Evolutionary conservation across 2,888 invertebrate genomes (phyloP).

Genomic region (Drosophila acutilabella): DNA sequence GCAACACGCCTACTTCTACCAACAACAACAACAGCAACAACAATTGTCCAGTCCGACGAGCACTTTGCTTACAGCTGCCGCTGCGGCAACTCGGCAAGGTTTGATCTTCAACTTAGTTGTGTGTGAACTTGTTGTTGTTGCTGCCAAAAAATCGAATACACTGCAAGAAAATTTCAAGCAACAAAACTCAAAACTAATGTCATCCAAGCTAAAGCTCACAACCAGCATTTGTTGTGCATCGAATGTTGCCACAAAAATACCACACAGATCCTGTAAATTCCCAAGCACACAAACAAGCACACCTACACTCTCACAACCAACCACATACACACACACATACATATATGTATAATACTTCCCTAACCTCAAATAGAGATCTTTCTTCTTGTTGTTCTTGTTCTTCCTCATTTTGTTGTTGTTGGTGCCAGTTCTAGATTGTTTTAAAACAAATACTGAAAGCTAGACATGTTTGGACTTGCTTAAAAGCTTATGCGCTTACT

Average conservation of each 20-base stretch:
- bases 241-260: conserved; percentile 13
- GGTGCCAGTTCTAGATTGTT: conserved; percentile 52
- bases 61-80: conserved; percentile 83
- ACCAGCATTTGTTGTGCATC: conserved; percentile 46
- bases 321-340: conserved; percentile 24
- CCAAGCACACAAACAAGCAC: conserved; percentile 14
- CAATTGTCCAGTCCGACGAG: conserved; percentile 64
- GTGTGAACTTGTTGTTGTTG: conserved; percentile 54
- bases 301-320: conserved; percentile 5
- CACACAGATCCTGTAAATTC: conserved; percentile 7
- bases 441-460: conserved; percentile 80
- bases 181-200: conserved; percentile 39
- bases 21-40: conserved; percentile 49
- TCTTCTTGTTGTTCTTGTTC: conserved; percentile 34
- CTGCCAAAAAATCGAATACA: conserved; percentile 43
- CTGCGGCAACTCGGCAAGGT: conserved; percentile 86
- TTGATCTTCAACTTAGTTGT: conserved; percentile 75
- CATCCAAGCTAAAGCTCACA: conserved; percentile 59
- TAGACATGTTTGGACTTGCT: conserved; percentile 74
- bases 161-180: conserved; percentile 31
- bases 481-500: conserved; percentile 55
- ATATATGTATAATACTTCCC: conserved; percentile 32
- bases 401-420: conserved; percentile 49
- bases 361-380: conserved; percentile 41
- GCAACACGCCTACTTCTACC: conserved; percentile 49